phyloP scores from a whole-genome alignment of 2,113 vertebrate species.

The Hipposideros armiger region DNA sequence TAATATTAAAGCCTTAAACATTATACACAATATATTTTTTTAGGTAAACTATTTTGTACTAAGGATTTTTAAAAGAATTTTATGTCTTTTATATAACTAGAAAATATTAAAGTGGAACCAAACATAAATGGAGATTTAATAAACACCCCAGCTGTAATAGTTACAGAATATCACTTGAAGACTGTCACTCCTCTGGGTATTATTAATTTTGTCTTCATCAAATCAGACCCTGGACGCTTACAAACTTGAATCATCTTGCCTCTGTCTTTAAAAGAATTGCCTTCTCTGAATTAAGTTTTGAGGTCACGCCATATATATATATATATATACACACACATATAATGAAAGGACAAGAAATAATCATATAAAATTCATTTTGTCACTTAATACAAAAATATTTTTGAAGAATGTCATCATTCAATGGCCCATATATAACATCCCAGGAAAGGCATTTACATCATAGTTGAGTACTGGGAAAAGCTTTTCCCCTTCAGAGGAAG shows the following conservation, averaged over 20 bases:
- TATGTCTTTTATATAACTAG: neutral
- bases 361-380: neutral
- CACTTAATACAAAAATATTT: conserved; percentile 3
- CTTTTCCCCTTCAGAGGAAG: neutral
- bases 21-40: neutral
- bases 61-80: neutral
- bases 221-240: neutral
- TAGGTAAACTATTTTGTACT: neutral
- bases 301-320: neutral
- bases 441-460: neutral
- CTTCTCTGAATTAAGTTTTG: neutral
- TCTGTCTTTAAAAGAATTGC: neutral
- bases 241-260: neutral
- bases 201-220: conserved; percentile 5
- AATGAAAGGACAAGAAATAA: neutral
- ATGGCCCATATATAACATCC: neutral
- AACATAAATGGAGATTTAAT: neutral
- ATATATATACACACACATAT: too few species aligned
- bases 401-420: neutral
- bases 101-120: neutral
- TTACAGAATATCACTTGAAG: conserved; percentile 13
- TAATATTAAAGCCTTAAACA: neutral
- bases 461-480: neutral
- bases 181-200: neutral
- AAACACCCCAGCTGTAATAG: neutral